Percentiles rank a stretch among this genome's conserved stretches.
These are phyloP conservation scores for Drosophila murphyi DNA, from an alignment of 1,140 invertebrate species.

Conservation along the genomic window DNA sequence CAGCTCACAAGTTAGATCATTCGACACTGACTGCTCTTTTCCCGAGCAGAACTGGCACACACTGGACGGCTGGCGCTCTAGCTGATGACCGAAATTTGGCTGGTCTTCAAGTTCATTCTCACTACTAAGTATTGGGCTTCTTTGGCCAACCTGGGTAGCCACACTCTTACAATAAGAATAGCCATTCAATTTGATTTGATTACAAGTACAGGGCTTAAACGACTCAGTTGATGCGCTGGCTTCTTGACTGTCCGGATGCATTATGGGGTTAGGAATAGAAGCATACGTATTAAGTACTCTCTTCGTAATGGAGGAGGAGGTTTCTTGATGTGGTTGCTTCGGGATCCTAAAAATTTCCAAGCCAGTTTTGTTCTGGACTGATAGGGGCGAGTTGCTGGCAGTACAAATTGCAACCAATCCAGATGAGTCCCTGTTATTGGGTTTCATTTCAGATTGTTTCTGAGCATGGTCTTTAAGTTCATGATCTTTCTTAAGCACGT, in stretches of 20 bases:
- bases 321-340: background rate
- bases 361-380: background rate
- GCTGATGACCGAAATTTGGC: background rate
- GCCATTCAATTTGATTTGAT: background rate
- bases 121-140: background rate
- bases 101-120: background rate
- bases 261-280: background rate
- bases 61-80: slow-evolving; percentile 2
- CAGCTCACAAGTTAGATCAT: slow-evolving; percentile 28
- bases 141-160: too few relatives aligned
- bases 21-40: slow-evolving; percentile 7
- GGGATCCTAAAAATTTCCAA: background rate
- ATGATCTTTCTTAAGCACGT: background rate
- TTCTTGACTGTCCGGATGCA: background rate
- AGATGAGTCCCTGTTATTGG: background rate
- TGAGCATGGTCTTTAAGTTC: background rate
- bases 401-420: background rate
- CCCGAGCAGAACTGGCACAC: slow-evolving; percentile 35
- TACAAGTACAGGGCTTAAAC: too few relatives aligned
- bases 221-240: background rate
- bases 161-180: too few relatives aligned
- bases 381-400: too few relatives aligned
- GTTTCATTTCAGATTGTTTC: background rate
- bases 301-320: background rate
- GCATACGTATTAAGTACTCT: background rate